Evolutionary conservation across 1,140 invertebrate genomes (phyloP), one percentile per base, ranked within the genome.

Genomic region (Paralvinella palmiformis): DNA sequence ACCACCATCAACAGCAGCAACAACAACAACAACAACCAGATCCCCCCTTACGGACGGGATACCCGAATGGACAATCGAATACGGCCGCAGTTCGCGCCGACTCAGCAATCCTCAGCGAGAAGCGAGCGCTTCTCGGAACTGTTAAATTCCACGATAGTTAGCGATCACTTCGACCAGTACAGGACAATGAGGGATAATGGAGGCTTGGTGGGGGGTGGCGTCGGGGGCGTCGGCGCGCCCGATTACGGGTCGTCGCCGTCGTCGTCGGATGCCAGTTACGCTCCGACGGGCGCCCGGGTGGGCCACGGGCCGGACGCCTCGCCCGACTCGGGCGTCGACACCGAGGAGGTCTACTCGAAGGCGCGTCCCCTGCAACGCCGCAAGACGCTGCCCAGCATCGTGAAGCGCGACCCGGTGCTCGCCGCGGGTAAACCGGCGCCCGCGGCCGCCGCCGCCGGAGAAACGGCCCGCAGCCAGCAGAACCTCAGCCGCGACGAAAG

Each of bases 91-190:
- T 27, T 6, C 20, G 55, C 37, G 37, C 55, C 55, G 32, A 27
- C 55, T 22, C 20, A 27, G n/a, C 7, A 29, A 31, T 27, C 55
- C 22, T 41, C 32, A 5, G 58, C n/a, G n/a, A n/a, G n/a, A n/a
- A 63, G 79, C 70, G 71, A 79, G 68, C 72, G 84, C 78, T 74
- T 75, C 69, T 60, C 75, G 70, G 31, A 68, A 71, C 27, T 65
- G 73, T 73, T 75, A 68, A 79, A 76, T 64, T 75, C 73, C 64
- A 75, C 75, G 52, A 76, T 77, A 63, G 70, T 87, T 73, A 85
- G 84, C 72, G 86, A 88, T 72, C 86, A 86, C 68, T 87, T 96
- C 77, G 93, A 96, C 82, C 94, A 97, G 75, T 98, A 97, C 75
- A 92, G 64, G 36, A 66, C 27, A 32, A 32, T 27, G 6, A 41